These are phyloP conservation scores for Paracanthobrama guichenoti DNA, from an alignment of 2,113 vertebrate genomes.

Conservation along the genomic window DNA sequence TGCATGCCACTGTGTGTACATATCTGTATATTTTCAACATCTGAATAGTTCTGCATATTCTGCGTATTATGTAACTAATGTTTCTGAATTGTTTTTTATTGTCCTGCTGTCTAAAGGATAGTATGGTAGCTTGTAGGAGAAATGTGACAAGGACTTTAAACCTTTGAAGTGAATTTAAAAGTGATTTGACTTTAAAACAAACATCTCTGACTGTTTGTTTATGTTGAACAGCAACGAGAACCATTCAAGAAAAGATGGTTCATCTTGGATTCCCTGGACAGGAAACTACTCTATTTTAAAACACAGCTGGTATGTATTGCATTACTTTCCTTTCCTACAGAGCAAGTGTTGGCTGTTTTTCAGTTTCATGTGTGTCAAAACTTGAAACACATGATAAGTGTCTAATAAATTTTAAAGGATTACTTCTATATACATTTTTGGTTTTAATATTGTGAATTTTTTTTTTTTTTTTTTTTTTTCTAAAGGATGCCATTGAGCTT, in stretches of 20 bases:
- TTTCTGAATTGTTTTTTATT: not conserved
- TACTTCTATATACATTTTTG: not conserved
- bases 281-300: constrained; percentile 90
- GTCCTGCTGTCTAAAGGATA: not conserved
- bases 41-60: not conserved
- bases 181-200: not conserved
- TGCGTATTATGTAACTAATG: not conserved
- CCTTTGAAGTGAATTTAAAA: not conserved
- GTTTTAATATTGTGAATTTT: not conserved
- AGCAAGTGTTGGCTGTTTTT: not conserved
- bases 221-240: constrained; percentile 81
- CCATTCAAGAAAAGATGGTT: constrained; percentile 92
- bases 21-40: not conserved
- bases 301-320: constrained; percentile 81
- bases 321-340: not conserved
- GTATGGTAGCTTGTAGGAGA: too few relatives aligned
- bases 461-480: constrained; percentile 13
- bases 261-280: constrained; percentile 84
- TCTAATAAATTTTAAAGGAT: not conserved
- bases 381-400: not conserved
- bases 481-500: constrained; percentile 85
- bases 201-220: not conserved
- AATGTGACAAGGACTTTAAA: not conserved
- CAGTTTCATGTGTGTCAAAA: not conserved
- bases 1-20: not conserved